Base-by-base conservation (phyloP, 2,797 vertebrate genomes). In the Nasua narica region DNA sequence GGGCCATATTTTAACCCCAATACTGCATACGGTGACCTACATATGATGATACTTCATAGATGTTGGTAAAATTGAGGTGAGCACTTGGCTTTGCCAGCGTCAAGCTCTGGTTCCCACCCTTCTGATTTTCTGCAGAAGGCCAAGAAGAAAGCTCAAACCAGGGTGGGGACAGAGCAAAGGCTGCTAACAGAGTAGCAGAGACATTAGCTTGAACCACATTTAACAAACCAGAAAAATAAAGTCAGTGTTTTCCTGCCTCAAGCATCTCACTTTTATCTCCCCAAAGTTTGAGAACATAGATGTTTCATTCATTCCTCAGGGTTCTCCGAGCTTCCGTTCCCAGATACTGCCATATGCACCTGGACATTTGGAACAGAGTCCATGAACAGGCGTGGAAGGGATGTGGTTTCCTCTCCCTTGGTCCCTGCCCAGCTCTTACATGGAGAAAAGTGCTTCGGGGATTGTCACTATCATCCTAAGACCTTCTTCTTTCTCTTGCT, bases 211-310 rank as follows among this genome's bases (percentile, higher is more conserved):
- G 74, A 96, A 83, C 93, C 86, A 95, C 79, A 96, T 90, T 86
- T 97, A 81, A 94, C 60, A 95, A 91, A 83, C 50, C 91, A 89
- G 74, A 87, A 91, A 95, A 94, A 84, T 40, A 72, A 85, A 79
- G 87, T 60, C 87, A 82, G 25, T 79, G 84, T 85, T 92, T 95
- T 87, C 58, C 77, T 96, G 76, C 81, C 84, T 77, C 18, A 81
- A 29, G 40, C n/a, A 40, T 70, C 7, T 95, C 50, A 23, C n/a
- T 90, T 97, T 87, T 50, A 69, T 91, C 58, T 93, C 14, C 32
- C 32, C 21, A 3, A 48, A 77, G 46, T 85, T n/a, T 77, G 48
- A 93, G 83, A 86, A 88, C n/a, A 27, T 0, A 74, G 40, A 65
- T 2, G 1, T 88, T 88, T 6, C 35, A 52, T 87, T 83, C 62